A percentile compares a stretch with the other conserved stretches of the same genome.
Evolutionary conservation across 2,113 vertebrate genomes (phyloP).

Genomic region (Empidonax alnorum): DNA sequence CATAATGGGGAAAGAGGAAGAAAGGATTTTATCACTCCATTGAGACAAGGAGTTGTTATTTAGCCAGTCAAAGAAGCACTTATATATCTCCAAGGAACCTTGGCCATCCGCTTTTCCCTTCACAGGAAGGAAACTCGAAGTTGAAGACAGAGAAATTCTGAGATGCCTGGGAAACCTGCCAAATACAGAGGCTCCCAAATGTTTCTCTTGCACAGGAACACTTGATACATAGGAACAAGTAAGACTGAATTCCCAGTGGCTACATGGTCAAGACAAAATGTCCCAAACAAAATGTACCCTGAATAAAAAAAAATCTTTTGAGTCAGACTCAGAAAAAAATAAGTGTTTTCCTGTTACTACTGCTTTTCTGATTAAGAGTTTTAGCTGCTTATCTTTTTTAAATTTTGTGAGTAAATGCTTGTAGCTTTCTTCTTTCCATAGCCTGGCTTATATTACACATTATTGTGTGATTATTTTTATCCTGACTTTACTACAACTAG

Average conservation of each 20-base stretch:
- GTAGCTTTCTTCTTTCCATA: background rate
- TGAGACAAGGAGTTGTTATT: background rate
- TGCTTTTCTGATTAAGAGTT: background rate
- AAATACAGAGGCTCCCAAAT: background rate
- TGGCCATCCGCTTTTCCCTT: background rate
- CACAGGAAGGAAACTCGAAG: constrained; percentile 11
- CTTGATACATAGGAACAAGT: background rate
- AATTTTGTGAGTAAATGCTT: background rate
- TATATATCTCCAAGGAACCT: background rate
- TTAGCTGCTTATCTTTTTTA: background rate
- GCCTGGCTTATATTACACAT: background rate
- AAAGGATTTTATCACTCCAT: background rate
- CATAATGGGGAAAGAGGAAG: background rate
- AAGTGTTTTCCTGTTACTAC: background rate
- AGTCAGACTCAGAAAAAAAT: background rate
- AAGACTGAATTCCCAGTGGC: background rate
- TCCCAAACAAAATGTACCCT: background rate
- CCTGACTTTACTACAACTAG: background rate
- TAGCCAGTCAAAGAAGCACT: background rate
- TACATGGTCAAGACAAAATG: background rate
- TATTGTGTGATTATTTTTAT: background rate
- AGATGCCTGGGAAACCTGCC: background rate
- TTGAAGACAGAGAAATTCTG: background rate
- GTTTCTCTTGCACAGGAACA: background rate
- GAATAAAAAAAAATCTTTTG: background rate